Percentiles rank a stretch among this genome's conserved stretches.
Evolutionary conservation across 2,113 vertebrate species (phyloP).

Genomic region (Leptocoma aspasia): DNA sequence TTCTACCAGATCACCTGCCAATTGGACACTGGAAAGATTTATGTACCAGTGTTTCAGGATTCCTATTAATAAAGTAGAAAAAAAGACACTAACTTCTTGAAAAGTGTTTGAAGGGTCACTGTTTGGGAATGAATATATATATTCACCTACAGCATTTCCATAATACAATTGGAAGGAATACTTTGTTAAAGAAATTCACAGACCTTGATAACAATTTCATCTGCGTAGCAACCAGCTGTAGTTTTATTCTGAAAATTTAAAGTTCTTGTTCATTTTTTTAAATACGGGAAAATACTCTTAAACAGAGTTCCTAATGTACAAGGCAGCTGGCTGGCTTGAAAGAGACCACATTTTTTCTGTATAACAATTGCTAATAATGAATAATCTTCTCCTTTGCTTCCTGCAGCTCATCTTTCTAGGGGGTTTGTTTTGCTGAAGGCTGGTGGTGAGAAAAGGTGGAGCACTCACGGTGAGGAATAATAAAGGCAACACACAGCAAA

Average conservation of each 20-base stretch:
- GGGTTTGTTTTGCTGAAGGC: slow-evolving; percentile 46
- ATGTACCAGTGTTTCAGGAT: background rate
- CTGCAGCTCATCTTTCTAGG: slow-evolving; percentile 24
- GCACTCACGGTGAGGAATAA: background rate
- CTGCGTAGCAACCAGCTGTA: background rate
- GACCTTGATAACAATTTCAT: background rate
- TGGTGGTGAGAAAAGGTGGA: slow-evolving; percentile 44
- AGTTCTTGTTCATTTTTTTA: background rate
- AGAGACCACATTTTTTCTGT: background rate
- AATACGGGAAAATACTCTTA: background rate
- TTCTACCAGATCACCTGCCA: background rate
- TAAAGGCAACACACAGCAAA: slow-evolving; percentile 50
- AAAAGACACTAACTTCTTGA: background rate
- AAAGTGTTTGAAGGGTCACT: background rate
- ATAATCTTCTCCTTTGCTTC: slow-evolving; percentile 28
- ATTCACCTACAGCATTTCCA: background rate
- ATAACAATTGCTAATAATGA: slow-evolving; percentile 34
- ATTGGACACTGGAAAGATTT: background rate
- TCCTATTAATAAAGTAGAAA: background rate
- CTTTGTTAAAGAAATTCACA: background rate
- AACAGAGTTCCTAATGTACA: background rate
- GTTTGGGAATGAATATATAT: background rate
- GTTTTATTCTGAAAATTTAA: background rate
- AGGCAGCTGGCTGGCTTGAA: background rate
- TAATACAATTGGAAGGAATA: background rate